A percentile compares a stretch with the other conserved stretches of the same genome.
Evolutionary conservation across 2,113 vertebrate genomes (phyloP).

Genomic region (Cygnus atratus): DNA sequence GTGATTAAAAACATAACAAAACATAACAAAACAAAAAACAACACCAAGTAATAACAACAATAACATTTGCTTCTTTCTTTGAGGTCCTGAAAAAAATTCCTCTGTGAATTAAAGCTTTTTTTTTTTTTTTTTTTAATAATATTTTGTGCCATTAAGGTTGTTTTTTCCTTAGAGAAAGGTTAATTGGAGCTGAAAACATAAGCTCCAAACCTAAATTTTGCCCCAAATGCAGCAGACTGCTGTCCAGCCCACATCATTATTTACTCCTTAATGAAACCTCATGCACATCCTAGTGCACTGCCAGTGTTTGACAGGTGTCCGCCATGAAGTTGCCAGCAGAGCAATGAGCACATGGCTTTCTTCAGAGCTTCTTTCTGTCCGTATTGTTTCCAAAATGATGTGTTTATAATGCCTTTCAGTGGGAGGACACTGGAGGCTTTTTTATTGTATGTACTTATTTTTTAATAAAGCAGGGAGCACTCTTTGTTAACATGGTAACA

Average conservation of each 20-base stretch:
- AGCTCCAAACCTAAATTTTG: neutral
- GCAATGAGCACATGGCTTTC: neutral
- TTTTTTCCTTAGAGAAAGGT: neutral
- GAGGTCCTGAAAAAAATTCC: neutral
- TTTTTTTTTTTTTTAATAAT: neutral
- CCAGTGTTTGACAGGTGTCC: neutral
- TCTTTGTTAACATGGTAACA: neutral
- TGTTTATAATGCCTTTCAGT: neutral
- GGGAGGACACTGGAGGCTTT: neutral
- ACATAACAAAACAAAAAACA: no score
- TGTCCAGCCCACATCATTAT: neutral
- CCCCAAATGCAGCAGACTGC: neutral
- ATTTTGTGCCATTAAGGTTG: neutral
- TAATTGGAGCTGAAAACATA: neutral
- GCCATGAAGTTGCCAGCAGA: neutral
- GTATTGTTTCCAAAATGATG: neutral
- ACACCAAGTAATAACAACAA: constrained; percentile 6
- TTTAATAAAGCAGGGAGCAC: neutral
- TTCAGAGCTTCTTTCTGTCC: neutral
- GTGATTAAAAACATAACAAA: neutral
- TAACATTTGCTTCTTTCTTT: neutral
- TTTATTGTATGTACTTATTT: neutral
- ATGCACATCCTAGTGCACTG: neutral
- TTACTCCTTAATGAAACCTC: neutral
- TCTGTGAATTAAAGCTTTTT: neutral